Evolutionary conservation across 2,113 vertebrate genomes (phyloP).

Genomic region (Poeciliopsis turrubarensis): DNA sequence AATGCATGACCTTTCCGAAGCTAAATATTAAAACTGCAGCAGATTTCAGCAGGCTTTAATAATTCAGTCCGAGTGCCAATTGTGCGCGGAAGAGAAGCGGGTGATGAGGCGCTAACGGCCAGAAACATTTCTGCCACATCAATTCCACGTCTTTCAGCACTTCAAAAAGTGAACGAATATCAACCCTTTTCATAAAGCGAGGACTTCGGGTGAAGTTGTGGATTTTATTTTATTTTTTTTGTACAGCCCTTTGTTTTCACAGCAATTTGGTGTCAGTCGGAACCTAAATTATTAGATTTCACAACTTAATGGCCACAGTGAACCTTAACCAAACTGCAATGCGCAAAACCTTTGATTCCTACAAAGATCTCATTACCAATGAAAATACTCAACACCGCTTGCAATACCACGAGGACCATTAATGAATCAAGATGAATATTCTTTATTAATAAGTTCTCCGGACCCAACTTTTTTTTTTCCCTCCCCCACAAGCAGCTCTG

Average conservation of each 20-base stretch:
- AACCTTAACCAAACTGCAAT: neutral
- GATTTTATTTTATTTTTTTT: neutral
- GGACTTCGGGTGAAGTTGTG: conserved; percentile 14
- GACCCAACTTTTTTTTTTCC: neutral
- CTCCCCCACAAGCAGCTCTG: neutral
- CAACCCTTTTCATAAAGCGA: conserved; percentile 30
- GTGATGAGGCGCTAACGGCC: conserved; percentile 15
- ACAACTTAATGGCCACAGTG: too few relatives aligned
- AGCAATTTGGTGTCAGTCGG: too few relatives aligned
- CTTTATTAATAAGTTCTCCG: neutral
- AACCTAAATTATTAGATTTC: too few relatives aligned
- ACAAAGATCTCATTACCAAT: too few relatives aligned
- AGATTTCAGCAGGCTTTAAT: conserved; percentile 68
- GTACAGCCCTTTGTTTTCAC: neutral
- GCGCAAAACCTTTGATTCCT: neutral
- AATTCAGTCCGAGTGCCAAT: conserved; percentile 65
- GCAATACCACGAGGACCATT: neutral
- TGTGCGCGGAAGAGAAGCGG: conserved; percentile 23
- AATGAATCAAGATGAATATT: neutral
- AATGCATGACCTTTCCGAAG: conserved; percentile 66
- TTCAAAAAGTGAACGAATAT: conserved; percentile 59
- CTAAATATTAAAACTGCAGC: conserved; percentile 64
- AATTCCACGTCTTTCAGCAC: conserved; percentile 25
- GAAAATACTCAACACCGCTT: neutral
- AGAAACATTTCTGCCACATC: conserved; percentile 20